Evolutionary conservation across 2,113 vertebrate genomes (phyloP), one percentile per base, ranked within the genome.

Genomic region (Nesogale talazaci): DNA sequence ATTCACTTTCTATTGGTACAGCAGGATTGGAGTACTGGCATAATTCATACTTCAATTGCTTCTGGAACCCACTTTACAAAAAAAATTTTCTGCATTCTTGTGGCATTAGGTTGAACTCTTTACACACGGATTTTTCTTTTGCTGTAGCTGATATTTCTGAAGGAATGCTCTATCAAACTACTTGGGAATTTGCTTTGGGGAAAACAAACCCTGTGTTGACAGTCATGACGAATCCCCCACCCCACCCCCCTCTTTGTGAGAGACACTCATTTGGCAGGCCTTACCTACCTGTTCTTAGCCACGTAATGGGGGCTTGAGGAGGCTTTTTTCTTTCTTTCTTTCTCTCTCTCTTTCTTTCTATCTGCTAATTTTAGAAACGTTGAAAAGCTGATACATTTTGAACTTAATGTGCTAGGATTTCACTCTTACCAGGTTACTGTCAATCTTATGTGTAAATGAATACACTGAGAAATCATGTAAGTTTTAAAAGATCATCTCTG

Each of bases 341-440:
- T 59, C 22, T 61, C 22, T 19, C 59, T 61, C 81, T 42, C 29
- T 61, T 80, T 87, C 22, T 22, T 4, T 61, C 22, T 61, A 20
- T 19, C 59, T 22, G 46, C 46, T 52, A 52, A 6, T 52, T 52
- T 40, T 67, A 74, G 92, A 92, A 63, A 84, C 1, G 2, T 31
- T 61, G 29, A 87, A 27, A 8, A 65, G 11, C 31, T 4, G 31
- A 46, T 4, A 15, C 61, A 40, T 78, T 90, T 79, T 36, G 63
- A 86, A 83, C 74, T 56, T 61, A 42, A 91, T 23, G 3, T 40
- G 80, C 59, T 27, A 56, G 34, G 59, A 87, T 52, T 78, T 20
- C 31, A 52, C 3, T 27, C 74, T 84, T 69, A n/a, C 67, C 63
- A 74, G 74, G 34, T 84, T 91, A 89, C 78, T 97, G 94, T 67